phyloP scores from a whole-genome alignment of 2,113 vertebrate genomes.

The Dasyurus viverrinus region DNA sequence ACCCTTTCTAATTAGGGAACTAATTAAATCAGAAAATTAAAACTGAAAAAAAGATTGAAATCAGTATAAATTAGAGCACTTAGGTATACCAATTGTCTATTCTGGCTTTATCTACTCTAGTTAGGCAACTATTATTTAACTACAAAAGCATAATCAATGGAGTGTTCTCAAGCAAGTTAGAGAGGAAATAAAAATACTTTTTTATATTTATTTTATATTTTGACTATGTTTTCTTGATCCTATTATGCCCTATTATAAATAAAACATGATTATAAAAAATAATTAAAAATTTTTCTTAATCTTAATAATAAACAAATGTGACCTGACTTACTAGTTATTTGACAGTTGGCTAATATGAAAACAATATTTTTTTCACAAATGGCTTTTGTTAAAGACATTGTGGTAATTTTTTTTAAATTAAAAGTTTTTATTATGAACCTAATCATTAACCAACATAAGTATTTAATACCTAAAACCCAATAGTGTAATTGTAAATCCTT shows the following conservation, averaged over 20 bases:
- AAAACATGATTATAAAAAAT: not conserved
- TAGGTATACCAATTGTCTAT: conserved; percentile 41
- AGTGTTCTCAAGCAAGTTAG: not conserved
- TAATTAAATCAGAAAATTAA: conserved; percentile 81
- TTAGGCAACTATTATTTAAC: not conserved
- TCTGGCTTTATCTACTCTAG: not conserved
- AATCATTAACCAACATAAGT: not conserved
- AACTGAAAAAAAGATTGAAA: conserved; percentile 68
- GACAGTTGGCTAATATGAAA: not conserved
- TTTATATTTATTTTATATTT: not conserved
- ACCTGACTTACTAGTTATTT: not conserved
- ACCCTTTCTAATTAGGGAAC: conserved; percentile 78
- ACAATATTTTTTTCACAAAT: not conserved
- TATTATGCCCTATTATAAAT: not conserved
- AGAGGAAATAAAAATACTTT: not conserved
- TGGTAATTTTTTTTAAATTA: not conserved
- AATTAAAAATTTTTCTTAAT: not conserved
- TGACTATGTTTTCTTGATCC: not conserved
- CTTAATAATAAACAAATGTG: not conserved
- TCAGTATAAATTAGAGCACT: conserved; percentile 54
- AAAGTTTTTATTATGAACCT: not conserved
- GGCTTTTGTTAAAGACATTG: not conserved
- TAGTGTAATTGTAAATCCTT: not conserved
- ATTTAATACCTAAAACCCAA: not conserved
- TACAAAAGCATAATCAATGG: not conserved